These are phyloP conservation scores for Ips typographus DNA, from an alignment of 1,140 invertebrate genomes.

Conservation along the genomic window DNA sequence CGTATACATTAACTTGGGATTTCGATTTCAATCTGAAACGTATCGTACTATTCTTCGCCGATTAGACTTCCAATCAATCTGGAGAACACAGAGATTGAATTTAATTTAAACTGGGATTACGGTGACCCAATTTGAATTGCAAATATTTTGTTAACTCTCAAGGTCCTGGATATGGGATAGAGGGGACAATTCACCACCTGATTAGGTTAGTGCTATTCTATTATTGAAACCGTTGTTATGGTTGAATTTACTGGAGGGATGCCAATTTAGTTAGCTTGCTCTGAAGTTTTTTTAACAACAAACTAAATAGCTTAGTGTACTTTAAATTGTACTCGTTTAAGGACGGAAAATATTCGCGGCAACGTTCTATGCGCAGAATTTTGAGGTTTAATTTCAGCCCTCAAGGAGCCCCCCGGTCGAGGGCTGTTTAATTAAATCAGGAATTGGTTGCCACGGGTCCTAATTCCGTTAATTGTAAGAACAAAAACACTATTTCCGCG, in stretches of 20 bases:
- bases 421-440: constrained; percentile 14
- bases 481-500: constrained; percentile 9
- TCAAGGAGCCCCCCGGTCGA: constrained; percentile 2
- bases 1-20: background rate
- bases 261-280: too few relatives aligned
- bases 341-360: constrained; percentile 1
- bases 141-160: constrained; percentile 15
- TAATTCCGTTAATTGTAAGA: constrained; percentile 12
- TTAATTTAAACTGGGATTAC: constrained; percentile 10
- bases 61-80: constrained; percentile 11
- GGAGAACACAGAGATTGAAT: background rate
- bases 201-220: constrained; percentile 5
- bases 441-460: constrained; percentile 10
- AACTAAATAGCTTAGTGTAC: too few relatives aligned
- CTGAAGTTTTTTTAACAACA: too few relatives aligned
- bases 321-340: constrained; percentile 9
- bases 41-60: background rate
- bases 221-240: constrained; percentile 4
- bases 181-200: constrained; percentile 1
- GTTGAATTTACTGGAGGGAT: background rate
- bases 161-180: background rate
- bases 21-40: background rate
- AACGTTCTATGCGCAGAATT: background rate
- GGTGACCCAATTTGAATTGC: constrained; percentile 7
- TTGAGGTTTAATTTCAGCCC: constrained; percentile 12